Evolutionary conservation across 2,888 invertebrate species (phyloP).

Genomic region (Craniophora ligustri): DNA sequence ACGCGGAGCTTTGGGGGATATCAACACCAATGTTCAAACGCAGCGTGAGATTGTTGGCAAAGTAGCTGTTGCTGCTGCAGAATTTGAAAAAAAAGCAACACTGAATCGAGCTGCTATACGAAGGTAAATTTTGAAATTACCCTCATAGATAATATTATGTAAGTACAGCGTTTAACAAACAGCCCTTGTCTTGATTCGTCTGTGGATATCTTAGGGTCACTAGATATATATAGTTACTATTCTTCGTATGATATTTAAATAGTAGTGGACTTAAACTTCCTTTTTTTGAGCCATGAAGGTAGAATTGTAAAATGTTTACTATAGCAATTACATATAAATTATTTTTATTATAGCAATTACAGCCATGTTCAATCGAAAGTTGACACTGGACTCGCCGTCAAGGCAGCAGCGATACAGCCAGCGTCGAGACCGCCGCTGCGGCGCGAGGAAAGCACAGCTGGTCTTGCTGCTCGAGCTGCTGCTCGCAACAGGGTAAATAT

Average conservation of each 20-base stretch:
- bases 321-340: too few species aligned
- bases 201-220: too few species aligned
- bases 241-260: not conserved
- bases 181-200: too few species aligned
- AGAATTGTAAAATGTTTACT: conserved; percentile 17
- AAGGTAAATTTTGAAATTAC: conserved; percentile 62
- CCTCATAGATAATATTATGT: conserved; percentile 7
- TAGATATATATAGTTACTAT: too few species aligned
- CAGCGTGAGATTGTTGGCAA: conserved; percentile 74
- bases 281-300: conserved; percentile 29
- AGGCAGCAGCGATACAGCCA: conserved; percentile 63
- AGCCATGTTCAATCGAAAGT: conserved; percentile 84
- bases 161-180: too few species aligned
- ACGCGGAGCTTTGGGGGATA: conserved; percentile 81
- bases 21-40: conserved; percentile 77
- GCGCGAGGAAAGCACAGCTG: conserved; percentile 82
- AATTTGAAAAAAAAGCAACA: conserved; percentile 78
- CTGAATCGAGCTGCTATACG: conserved; percentile 61
- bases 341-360: conserved; percentile 69
- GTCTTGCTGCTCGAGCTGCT: conserved; percentile 72
- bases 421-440: conserved; percentile 73
- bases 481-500: conserved; percentile 69
- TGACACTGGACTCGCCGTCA: conserved; percentile 76
- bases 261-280: too few species aligned
- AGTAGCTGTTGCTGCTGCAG: conserved; percentile 71